Base-by-base conservation (phyloP, 2,797 vertebrate species). In the Paguma larvata region DNA sequence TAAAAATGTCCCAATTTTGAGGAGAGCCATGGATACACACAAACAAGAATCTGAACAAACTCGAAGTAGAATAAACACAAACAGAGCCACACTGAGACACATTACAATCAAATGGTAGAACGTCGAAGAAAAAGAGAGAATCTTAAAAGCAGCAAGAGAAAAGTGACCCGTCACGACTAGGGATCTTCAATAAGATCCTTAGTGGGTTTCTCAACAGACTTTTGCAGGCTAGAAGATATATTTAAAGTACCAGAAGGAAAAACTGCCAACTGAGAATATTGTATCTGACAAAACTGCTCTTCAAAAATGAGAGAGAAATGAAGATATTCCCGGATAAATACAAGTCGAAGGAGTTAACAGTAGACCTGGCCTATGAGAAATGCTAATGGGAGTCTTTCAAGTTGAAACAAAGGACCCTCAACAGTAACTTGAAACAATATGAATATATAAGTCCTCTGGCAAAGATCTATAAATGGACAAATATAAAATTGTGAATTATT, bases 11-110 rank as follows among this genome's bases (percentile, higher is more conserved):
- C 75, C 51, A 92, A 51, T 44, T 23, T 44, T 59, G 63, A 93
- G 23, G 51, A 67, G 53, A 91, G 18, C 67, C 48, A 77, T 27
- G 44, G 51, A 85, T 77, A 86, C 15, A 93, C 15, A 89, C 73
- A 95, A 34, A 92, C 6, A 91, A 90, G 30, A 73, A 72, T 77
- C 41, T 93, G 34, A 70, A 78, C 25, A 92, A 91, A 92, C n/a
- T 56, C 44, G 44, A 79, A 84, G 77, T 19, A 82, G 38, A 53
- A 44, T 32, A 96, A 88, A 85, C 27, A 27, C 14, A 75, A 68
- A 75, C 59, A 32, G 6, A 46, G 8, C 41, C 9, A 70, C 9
- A 38, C 34, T 77, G 30, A 68, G n/a, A 75, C 25, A 94, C 15
- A 48, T 44, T 73, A 84, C 27, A 79, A 85, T 59, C 44, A 94